phyloP scores from a whole-genome alignment of 2,113 vertebrate genomes.

The Lasiurus cinereus region DNA sequence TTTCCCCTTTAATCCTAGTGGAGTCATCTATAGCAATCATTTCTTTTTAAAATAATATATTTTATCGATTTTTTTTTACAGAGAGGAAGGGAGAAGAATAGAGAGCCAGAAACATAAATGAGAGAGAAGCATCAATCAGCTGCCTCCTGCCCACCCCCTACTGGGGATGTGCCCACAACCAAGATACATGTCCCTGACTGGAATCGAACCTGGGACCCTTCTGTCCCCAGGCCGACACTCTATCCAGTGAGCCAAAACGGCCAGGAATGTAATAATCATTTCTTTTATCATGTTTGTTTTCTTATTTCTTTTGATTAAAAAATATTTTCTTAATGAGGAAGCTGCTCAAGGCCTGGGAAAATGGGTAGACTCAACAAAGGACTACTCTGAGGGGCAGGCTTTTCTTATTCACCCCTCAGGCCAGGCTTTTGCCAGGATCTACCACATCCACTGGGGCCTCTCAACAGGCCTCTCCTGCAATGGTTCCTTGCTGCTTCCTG shows the following conservation, averaged over 20 bases:
- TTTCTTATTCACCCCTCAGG: neutral
- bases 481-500: neutral
- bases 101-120: too few species aligned
- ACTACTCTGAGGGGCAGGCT: neutral
- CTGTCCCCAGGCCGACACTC: too few species aligned
- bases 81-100: too few species aligned
- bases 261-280: neutral
- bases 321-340: neutral
- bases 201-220: too few species aligned
- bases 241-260: too few species aligned
- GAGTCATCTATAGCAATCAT: neutral
- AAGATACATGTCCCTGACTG: too few species aligned
- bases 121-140: too few species aligned
- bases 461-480: neutral
- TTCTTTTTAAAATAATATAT: neutral
- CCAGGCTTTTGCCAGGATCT: neutral
- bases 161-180: too few species aligned
- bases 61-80: too few species aligned
- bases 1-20: neutral
- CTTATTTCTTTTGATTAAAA: neutral
- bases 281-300: neutral
- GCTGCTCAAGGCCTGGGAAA: neutral
- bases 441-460: fast-evolving
- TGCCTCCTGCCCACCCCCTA: too few species aligned
- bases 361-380: neutral